Conservation (phyloP, 2,113 vertebrate species). For the Xyliphius kryptos region DNA sequence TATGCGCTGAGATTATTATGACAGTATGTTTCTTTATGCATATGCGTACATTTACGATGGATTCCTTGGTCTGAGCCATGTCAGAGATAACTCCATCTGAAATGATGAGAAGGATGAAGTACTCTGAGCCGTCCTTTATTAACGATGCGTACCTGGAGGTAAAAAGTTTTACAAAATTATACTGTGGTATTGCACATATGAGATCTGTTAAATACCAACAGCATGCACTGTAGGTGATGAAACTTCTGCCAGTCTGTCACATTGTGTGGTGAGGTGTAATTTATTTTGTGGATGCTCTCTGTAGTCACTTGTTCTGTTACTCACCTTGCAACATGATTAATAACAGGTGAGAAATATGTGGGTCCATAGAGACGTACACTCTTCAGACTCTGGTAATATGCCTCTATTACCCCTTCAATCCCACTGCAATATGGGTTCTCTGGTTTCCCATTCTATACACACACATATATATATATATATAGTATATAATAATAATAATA, state of each 20-base stretch:
- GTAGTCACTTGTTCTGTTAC: constrained; percentile 2
- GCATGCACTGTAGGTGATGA: too few relatives aligned
- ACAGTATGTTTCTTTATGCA: too few relatives aligned
- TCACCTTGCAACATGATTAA: constrained; percentile 96
- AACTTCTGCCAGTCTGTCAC: too few relatives aligned
- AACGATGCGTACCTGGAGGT: constrained; percentile 90
- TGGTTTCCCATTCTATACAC: constrained; percentile 84
- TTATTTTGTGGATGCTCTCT: constrained; percentile 11
- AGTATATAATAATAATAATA: too few relatives aligned
- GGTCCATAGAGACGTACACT: constrained; percentile 89
- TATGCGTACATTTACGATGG: constrained; percentile 83
- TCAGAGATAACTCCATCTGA: too few relatives aligned
- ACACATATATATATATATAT: constrained; percentile 30
- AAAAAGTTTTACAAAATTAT: too few relatives aligned
- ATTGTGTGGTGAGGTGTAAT: not conserved
- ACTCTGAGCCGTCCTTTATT: constrained; percentile 90
- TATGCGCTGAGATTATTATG: too few relatives aligned
- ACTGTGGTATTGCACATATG: too few relatives aligned
- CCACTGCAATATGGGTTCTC: constrained; percentile 92
- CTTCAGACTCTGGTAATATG: constrained; percentile 90
- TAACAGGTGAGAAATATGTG: constrained; percentile 95
- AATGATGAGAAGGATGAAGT: constrained; percentile 93
- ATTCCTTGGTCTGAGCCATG: constrained; percentile 97
- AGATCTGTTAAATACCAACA: too few relatives aligned
- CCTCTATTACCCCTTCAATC: constrained; percentile 93